phyloP scores from a whole-genome alignment of 2,888 invertebrate genomes.

The Molanna angustata region DNA sequence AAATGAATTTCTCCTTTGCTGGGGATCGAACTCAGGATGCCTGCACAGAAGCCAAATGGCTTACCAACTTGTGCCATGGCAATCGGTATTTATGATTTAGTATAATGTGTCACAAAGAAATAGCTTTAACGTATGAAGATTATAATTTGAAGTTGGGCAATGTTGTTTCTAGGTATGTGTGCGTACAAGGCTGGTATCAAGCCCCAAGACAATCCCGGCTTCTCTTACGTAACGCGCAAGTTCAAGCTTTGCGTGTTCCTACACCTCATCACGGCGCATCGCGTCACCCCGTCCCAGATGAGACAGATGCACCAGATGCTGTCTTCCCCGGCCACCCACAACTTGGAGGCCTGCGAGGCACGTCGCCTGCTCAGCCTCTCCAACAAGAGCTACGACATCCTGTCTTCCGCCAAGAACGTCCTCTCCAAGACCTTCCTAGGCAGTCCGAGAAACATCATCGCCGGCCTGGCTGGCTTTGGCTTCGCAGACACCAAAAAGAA shows the following conservation, averaged over 20 bases:
- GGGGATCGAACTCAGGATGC: too few species aligned
- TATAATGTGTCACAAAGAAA: background rate
- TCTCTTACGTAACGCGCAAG: slow-evolving; percentile 49
- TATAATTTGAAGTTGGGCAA: background rate
- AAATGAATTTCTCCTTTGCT: too few species aligned
- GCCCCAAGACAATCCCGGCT: slow-evolving; percentile 64
- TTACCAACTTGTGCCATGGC: too few species aligned
- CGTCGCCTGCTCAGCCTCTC: background rate
- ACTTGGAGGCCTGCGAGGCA: slow-evolving; percentile 17
- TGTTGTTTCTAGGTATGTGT: slow-evolving; percentile 53
- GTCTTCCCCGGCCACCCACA: slow-evolving; percentile 3
- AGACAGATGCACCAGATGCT: slow-evolving; percentile 16
- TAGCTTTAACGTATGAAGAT: background rate
- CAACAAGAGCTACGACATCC: background rate
- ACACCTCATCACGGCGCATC: slow-evolving; percentile 28
- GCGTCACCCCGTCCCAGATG: slow-evolving; percentile 23
- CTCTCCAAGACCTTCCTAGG: slow-evolving; percentile 12
- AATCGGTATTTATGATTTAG: too few species aligned
- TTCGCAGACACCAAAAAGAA: slow-evolving; percentile 16
- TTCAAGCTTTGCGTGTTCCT: slow-evolving; percentile 21
- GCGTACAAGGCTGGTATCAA: slow-evolving; percentile 57
- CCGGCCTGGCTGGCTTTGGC: slow-evolving; percentile 20
- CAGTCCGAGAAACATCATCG: slow-evolving; percentile 26
- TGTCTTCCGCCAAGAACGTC: slow-evolving; percentile 4
- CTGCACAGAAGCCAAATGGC: too few species aligned